Evolutionary conservation across 1,140 invertebrate genomes (phyloP), one percentile per base, ranked within the genome.

Genomic region (Rhagoletis zephyria): DNA sequence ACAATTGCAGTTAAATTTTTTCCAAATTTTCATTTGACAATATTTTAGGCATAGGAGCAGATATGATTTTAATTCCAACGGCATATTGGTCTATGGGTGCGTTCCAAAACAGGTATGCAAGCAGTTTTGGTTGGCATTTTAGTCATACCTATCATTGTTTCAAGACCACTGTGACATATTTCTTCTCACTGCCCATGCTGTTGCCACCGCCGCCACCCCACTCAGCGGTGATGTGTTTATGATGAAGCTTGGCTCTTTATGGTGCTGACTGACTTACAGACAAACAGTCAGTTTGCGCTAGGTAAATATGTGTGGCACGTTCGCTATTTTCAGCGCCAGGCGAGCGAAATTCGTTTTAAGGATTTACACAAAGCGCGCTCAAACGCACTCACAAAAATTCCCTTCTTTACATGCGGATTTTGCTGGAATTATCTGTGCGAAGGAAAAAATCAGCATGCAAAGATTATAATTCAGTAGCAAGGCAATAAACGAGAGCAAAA

Each of bases 281-380:
- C 65, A 60, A 51, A 30, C 30, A 30, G 51, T 56, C 10, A 56
- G 51, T 10, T 56, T 10, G 77, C 85, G 9, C 48, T 30, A n/a
- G 74, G 56, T 12, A 87, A 87, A 81, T 90, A 91, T 91, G 91
- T 91, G 91, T 90, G 90, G 91, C 91, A 91, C 91, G 91, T 91
- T 91, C 89, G 90, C 88, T 70, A 90, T 91, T 90, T 90, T 90
- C 87, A 81, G 19, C 48, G 86, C 89, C 89, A 89, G 89, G 81
- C 90, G 91, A 30, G 30, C 30, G 30, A 30, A 91, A 91, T 90
- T 90, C 91, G 90, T 91, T 91, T 91, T 48, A 19, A 30, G 56
- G 61, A 63, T 63, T 63, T 64, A n/a, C 61, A 81, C 74, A 81
- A 19, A 81, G 70, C 70, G 67, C 16, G 48, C 48, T 16, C 1